Conservation (phyloP, 2,888 invertebrate species). For the Uloborus plumipes region DNA sequence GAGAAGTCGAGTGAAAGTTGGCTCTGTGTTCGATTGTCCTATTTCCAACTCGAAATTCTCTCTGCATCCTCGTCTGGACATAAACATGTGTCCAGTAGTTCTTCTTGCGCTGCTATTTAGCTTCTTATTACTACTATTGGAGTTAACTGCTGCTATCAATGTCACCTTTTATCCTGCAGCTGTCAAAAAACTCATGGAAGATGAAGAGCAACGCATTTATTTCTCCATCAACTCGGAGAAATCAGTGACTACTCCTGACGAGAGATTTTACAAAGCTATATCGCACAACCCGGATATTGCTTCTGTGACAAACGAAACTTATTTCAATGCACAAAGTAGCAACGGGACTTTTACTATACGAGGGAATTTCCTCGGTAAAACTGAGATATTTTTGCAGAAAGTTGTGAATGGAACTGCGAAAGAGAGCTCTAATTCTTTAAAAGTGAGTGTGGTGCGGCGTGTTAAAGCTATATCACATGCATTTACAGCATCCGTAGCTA, state of each 20-base stretch:
- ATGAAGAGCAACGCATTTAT: slow-evolving; percentile 29
- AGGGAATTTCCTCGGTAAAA: slow-evolving; percentile 65
- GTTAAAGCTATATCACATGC: slow-evolving; percentile 55
- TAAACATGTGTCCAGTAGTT: slow-evolving; percentile 65
- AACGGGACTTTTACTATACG: slow-evolving; percentile 63
- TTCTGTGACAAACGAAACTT: slow-evolving; percentile 26
- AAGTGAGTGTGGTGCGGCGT: slow-evolving; percentile 60
- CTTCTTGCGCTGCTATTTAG: slow-evolving; percentile 64
- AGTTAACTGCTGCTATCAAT: slow-evolving; percentile 65
- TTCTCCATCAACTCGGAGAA: slow-evolving; percentile 27
- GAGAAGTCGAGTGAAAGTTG: too few relatives aligned
- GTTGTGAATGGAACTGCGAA: slow-evolving; percentile 32
- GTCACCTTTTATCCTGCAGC: slow-evolving; percentile 57
- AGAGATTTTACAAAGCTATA: slow-evolving; percentile 35
- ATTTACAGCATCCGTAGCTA: slow-evolving; percentile 75
- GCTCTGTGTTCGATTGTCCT: too few relatives aligned
- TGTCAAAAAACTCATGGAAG: slow-evolving; percentile 38
- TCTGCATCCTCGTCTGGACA: neutral
- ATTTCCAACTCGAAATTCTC: too few relatives aligned
- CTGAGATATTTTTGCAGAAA: slow-evolving; percentile 50
- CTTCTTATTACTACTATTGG: slow-evolving; percentile 60
- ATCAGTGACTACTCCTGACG: slow-evolving; percentile 12
- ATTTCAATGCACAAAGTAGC: slow-evolving; percentile 17
- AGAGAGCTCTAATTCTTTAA: slow-evolving; percentile 33
- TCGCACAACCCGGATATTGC: slow-evolving; percentile 47